Base-by-base conservation (phyloP, 2,888 invertebrate species). In the Dryadula phaetusa region DNA sequence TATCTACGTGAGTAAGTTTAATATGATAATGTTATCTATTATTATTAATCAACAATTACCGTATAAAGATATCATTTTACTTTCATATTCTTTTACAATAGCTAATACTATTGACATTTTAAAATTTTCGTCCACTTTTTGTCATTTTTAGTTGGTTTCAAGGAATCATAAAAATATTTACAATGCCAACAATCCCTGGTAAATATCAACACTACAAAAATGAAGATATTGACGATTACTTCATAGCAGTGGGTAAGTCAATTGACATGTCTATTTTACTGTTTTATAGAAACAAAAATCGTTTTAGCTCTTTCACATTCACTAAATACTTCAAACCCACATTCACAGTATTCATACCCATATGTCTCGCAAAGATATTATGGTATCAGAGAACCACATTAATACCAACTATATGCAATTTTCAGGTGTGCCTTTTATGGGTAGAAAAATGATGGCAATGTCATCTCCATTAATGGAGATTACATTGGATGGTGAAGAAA, bases 181-280 rank as follows among this genome's bases (percentile, higher is more conserved):
- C 80, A 76, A 95, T 95, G 95, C 89, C 90, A 62, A 83, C 93
- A 58, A 92, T 95, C 34, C 77, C 86, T 66, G 95, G 95, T 76
- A 94, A 93, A 81, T 95, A 95, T 82, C 92, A 93, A 75, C 94
- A 95, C 73, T 94, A 94, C 73, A 94, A 92, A 77, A 95, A 94
- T 85, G 95, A 95, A 79, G 94, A 95, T 82, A 85, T 95, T 75
- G 94, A 95, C 66, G 94, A 94, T 70, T 95, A 95, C 80, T 95
- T 94, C 75, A 88, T 88, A 79, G 93, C 93, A 62, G 85, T 95
- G 72, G 95, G 95, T 95, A 85, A 82, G 93, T 84, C n/a, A 7
- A 20, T n/a, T n/a, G n/a, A n/a, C n/a, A n/a, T n/a, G n/a, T n/a
- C n/a, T n/a, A n/a, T n/a, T n/a, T n/a, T n/a, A n/a, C n/a, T n/a